Evolutionary conservation across 2,797 vertebrate species (phyloP).

Genomic region (Molossus alvarezi): DNA sequence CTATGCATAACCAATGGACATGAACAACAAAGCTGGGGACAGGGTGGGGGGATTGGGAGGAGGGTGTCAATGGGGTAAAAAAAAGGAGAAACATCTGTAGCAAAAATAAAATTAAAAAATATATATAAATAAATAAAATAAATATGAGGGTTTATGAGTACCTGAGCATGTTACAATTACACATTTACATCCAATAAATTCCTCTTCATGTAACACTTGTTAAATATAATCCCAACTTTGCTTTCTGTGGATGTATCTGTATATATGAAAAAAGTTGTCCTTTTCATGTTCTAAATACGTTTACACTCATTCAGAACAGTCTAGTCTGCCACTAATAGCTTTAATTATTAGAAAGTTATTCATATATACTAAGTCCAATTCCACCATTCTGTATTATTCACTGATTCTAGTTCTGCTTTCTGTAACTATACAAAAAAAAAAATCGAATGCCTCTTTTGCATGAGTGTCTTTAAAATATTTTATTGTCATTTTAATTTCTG

Average conservation of each 20-base stretch:
- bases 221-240: neutral
- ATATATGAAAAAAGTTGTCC: neutral
- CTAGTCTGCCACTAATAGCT: neutral
- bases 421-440: neutral
- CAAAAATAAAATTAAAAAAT: too few relatives aligned
- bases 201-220: neutral
- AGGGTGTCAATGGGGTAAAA: too few relatives aligned
- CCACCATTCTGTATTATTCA: neutral
- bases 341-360: neutral
- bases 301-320: neutral
- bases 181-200: neutral
- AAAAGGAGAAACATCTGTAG: too few relatives aligned
- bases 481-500: neutral
- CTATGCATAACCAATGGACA: too few relatives aligned
- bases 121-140: neutral
- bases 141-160: neutral
- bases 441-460: neutral
- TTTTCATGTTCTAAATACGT: constrained; percentile 17
- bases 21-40: too few relatives aligned
- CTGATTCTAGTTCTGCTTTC: neutral
- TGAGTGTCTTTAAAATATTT: constrained; percentile 1
- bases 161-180: neutral
- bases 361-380: neutral
- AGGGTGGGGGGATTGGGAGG: too few relatives aligned
- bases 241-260: neutral